Conservation (phyloP, 23 tunicate species). For the Ascidia mentula region DNA sequence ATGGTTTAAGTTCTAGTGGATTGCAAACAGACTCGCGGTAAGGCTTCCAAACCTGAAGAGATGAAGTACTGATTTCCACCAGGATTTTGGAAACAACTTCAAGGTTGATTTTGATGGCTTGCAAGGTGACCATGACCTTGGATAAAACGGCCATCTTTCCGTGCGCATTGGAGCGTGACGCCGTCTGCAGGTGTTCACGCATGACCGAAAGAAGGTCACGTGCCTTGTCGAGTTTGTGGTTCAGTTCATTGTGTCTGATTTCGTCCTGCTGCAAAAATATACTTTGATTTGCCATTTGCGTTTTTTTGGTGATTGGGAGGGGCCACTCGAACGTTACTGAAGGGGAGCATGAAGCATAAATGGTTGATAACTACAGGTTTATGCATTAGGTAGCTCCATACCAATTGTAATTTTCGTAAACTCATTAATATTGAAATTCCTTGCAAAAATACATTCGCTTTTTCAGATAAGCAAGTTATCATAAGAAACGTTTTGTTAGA, state of each 20-base stretch:
- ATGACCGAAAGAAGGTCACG: neutral
- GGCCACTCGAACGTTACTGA: neutral
- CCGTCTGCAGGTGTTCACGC: constrained; percentile 11
- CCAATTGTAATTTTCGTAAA: too few relatives aligned
- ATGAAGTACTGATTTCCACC: constrained; percentile 3
- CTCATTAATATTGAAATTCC: too few relatives aligned
- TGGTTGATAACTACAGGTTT: too few relatives aligned
- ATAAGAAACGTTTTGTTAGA: too few relatives aligned
- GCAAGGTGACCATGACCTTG: constrained; percentile 26
- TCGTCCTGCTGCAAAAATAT: neutral
- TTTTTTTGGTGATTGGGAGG: too few relatives aligned
- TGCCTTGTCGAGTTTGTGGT: neutral
- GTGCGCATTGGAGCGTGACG: constrained; percentile 14
- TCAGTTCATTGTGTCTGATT: neutral
- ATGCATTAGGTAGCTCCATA: too few relatives aligned
- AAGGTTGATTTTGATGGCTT: constrained; percentile 9
- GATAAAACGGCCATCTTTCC: constrained; percentile 14
- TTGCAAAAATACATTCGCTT: too few relatives aligned
- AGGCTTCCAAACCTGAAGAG: neutral
- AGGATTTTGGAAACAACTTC: constrained; percentile 22
- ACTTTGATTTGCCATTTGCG: too few relatives aligned
- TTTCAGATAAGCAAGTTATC: too few relatives aligned
- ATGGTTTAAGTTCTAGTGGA: too few relatives aligned
- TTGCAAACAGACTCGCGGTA: neutral
- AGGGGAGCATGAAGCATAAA: too few relatives aligned